phyloP scores from a whole-genome alignment of 2,888 invertebrate genomes.

The Amphipyra berbera region DNA sequence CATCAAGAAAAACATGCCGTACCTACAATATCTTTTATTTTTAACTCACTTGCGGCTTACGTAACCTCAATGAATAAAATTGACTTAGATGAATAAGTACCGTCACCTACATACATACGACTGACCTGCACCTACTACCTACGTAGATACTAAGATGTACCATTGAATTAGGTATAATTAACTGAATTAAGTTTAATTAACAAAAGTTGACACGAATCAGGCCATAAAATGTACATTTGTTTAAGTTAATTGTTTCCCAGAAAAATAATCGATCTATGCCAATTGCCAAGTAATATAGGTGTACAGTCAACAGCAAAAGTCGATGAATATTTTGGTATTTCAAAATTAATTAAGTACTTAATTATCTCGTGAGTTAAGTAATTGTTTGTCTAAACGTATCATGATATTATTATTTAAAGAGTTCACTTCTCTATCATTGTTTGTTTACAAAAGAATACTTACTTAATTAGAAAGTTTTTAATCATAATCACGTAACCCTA shows the following conservation, averaged over 20 bases:
- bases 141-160: not conserved
- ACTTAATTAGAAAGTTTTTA: too few species aligned
- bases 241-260: not conserved
- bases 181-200: not conserved
- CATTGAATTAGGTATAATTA: too few species aligned
- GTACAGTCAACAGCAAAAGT: not conserved
- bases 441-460: too few species aligned
- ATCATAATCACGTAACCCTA: too few species aligned
- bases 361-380: too few species aligned
- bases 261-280: not conserved
- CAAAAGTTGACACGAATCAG: not conserved
- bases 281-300: not conserved
- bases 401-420: too few species aligned
- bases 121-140: not conserved
- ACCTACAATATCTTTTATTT: slow-evolving; percentile 20
- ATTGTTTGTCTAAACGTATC: too few species aligned
- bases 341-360: too few species aligned
- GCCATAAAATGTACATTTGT: not conserved
- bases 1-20: slow-evolving; percentile 14
- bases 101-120: slow-evolving; percentile 40
- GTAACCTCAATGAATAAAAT: slow-evolving; percentile 52
- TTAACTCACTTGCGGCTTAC: slow-evolving; percentile 22
- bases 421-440: too few species aligned
- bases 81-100: slow-evolving; percentile 41
- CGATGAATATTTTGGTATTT: too few species aligned